Percentiles rank a stretch among this genome's conserved stretches.
These are phyloP conservation scores for Eupithecia centaureata DNA, from an alignment of 2,888 invertebrate species.

Conservation along the genomic window DNA sequence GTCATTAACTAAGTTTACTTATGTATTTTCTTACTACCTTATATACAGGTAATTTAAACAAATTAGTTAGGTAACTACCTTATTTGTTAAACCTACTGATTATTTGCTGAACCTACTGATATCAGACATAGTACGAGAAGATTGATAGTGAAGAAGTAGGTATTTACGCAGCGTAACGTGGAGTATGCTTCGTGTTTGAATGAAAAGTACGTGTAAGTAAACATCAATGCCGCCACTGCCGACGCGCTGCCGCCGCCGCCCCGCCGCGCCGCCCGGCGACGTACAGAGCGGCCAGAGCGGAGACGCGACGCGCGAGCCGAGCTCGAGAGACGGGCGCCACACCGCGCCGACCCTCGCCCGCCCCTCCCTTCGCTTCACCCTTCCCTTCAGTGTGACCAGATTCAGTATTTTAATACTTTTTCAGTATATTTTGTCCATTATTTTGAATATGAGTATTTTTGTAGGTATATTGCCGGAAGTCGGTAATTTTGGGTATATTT, in stretches of 20 bases:
- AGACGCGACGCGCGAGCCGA: conserved; percentile 40
- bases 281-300: conserved; percentile 19
- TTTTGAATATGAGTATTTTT: no score
- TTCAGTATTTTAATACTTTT: no score
- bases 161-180: conserved; percentile 11
- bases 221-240: conserved; percentile 43
- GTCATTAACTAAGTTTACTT: no score
- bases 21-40: no score
- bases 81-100: no score
- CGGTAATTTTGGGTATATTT: no score
- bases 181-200: conserved; percentile 39
- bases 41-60: neutral
- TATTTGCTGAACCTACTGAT: neutral
- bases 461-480: no score
- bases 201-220: conserved; percentile 42
- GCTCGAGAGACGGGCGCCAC: conserved; percentile 43
- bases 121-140: neutral
- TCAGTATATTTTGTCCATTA: no score
- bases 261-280: conserved; percentile 44
- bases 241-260: conserved; percentile 40
- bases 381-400: no score
- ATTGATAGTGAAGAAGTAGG: conserved; percentile 9
- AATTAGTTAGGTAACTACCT: neutral
- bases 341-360: conserved; percentile 58
- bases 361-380: conserved; percentile 58